Evolutionary conservation across 2,797 vertebrate species (phyloP).

Genomic region (Neoniphon sammara): DNA sequence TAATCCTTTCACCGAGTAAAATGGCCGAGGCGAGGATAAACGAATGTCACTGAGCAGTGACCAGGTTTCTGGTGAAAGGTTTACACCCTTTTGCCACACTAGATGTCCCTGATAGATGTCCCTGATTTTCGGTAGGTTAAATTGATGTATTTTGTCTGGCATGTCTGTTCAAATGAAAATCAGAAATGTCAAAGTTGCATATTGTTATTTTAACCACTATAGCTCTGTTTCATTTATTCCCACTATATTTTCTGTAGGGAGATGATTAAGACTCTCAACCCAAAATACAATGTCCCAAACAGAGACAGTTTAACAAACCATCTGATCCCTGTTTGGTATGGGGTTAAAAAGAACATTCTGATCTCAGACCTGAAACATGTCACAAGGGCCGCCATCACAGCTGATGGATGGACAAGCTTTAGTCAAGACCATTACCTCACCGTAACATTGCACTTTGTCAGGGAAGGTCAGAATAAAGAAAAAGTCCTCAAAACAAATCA

Average conservation of each 20-base stretch:
- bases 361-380: not conserved
- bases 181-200: too few species aligned
- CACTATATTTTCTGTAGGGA: slow-evolving; percentile 7
- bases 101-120: too few species aligned
- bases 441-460: slow-evolving; percentile 4
- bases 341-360: slow-evolving; percentile 25
- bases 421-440: slow-evolving; percentile 27
- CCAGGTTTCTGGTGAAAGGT: slow-evolving; percentile 22
- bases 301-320: slow-evolving; percentile 22
- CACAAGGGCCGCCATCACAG: slow-evolving; percentile 19
- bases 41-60: slow-evolving; percentile 26
- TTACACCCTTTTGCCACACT: not conserved
- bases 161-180: too few species aligned
- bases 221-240: not conserved
- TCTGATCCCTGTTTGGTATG: slow-evolving; percentile 19
- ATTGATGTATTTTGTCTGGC: too few species aligned
- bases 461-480: not conserved
- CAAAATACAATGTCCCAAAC: slow-evolving; percentile 13
- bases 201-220: too few species aligned
- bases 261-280: slow-evolving; percentile 22
- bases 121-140: too few species aligned
- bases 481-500: too few species aligned
- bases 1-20: slow-evolving; percentile 7
- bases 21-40: slow-evolving; percentile 16
- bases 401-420: slow-evolving; percentile 17